Percentiles rank a stretch among this genome's conserved stretches.
These are phyloP conservation scores for Cistogaster globosa DNA, from an alignment of 2,888 invertebrate genomes.

Conservation along the genomic window DNA sequence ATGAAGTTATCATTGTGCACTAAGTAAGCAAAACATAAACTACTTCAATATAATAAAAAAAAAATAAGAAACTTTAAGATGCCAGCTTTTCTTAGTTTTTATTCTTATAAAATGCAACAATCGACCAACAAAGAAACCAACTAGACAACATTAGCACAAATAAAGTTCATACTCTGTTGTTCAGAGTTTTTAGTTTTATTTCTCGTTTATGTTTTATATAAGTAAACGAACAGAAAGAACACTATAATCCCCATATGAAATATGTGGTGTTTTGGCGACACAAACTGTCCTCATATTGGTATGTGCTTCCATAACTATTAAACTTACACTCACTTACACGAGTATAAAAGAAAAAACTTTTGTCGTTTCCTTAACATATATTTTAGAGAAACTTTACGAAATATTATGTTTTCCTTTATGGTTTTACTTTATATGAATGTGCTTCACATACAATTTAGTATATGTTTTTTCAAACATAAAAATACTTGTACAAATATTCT, in stretches of 20 bases:
- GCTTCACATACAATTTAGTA: conserved; percentile 36
- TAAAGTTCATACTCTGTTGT: conserved; percentile 76
- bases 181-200: conserved; percentile 34
- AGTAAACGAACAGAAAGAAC: conserved; percentile 12
- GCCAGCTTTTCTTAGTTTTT: conserved; percentile 9
- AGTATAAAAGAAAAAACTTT: conserved; percentile 40
- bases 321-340: conserved; percentile 19
- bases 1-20: conserved; percentile 15
- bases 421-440: conserved; percentile 16
- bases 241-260: conserved; percentile 59
- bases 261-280: conserved; percentile 71
- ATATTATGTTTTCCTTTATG: conserved; percentile 50
- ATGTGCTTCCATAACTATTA: conserved; percentile 52
- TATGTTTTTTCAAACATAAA: conserved; percentile 15
- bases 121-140: conserved; percentile 38
- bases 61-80: conserved; percentile 41
- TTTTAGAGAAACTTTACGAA: conserved; percentile 56
- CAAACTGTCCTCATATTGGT: conserved; percentile 69
- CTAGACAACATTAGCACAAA: conserved; percentile 80
- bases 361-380: conserved; percentile 46
- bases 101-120: conserved; percentile 43
- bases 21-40: conserved; percentile 36
- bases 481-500: not conserved
- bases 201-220: not conserved
- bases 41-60: conserved; percentile 14